A percentile compares a stretch with the other conserved stretches of the same genome.
These are phyloP conservation scores for Adela reaumurella DNA, from an alignment of 2,888 invertebrate genomes.

Conservation along the genomic window DNA sequence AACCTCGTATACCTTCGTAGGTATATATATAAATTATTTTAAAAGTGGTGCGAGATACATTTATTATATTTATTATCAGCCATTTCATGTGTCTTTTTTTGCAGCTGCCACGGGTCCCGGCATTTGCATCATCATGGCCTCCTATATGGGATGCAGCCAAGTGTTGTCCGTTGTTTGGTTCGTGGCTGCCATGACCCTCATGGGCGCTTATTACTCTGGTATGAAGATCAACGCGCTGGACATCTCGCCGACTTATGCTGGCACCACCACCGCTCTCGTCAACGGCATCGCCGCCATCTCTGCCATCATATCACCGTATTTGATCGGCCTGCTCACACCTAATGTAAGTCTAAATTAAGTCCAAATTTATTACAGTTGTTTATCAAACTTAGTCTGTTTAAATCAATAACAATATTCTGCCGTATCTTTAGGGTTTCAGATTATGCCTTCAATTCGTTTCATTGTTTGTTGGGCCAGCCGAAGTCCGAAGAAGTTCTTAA, in stretches of 20 bases:
- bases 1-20: too few relatives aligned
- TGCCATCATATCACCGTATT: slow-evolving; percentile 60
- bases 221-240: slow-evolving; percentile 66
- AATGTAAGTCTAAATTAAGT: slow-evolving; percentile 45
- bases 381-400: too few relatives aligned
- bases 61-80: too few relatives aligned
- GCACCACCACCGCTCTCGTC: slow-evolving; percentile 61
- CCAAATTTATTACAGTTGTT: too few relatives aligned
- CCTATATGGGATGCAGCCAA: slow-evolving; percentile 60
- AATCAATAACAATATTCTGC: too few relatives aligned
- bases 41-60: too few relatives aligned
- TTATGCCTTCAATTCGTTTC: too few relatives aligned
- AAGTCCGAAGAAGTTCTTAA: too few relatives aligned
- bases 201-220: slow-evolving; percentile 69
- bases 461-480: too few relatives aligned
- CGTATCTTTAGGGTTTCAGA: too few relatives aligned
- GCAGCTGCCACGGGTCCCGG: slow-evolving; percentile 63
- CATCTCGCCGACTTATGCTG: slow-evolving; percentile 62
- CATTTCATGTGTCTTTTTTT: too few relatives aligned
- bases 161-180: slow-evolving; percentile 55
- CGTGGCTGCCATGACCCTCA: slow-evolving; percentile 61
- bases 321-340: slow-evolving; percentile 59
- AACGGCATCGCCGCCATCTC: slow-evolving; percentile 63
- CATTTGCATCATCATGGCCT: slow-evolving; percentile 58
- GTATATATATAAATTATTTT: too few relatives aligned